Percentiles rank a stretch among this genome's conserved stretches.
Conservation (phyloP, 2,113 vertebrate species). For the Stigmatopora nigra region DNA sequence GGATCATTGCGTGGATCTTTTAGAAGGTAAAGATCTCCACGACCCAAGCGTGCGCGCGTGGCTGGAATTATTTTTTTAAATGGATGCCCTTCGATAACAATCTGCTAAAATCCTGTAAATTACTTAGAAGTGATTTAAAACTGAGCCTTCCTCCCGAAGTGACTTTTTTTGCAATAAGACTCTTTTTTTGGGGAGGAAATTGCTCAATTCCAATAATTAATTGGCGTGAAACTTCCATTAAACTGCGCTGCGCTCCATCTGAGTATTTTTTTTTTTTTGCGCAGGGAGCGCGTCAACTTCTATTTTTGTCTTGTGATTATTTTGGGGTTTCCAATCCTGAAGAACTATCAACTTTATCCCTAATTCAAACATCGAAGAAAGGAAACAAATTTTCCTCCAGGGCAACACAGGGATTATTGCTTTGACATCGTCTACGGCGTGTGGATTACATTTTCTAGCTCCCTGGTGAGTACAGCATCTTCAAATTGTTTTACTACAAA, state of each 20-base stretch:
- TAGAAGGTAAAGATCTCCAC: conserved; percentile 60
- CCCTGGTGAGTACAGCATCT: conserved; percentile 56
- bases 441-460: conserved; percentile 57
- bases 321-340: conserved; percentile 27
- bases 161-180: conserved; percentile 71
- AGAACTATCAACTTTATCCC: conserved; percentile 29
- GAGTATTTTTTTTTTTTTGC: conserved; percentile 19
- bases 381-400: conserved; percentile 39
- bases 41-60: conserved; percentile 39
- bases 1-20: conserved; percentile 61
- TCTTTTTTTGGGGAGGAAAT: conserved; percentile 54
- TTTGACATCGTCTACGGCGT: conserved; percentile 52
- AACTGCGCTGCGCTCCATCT: conserved; percentile 28
- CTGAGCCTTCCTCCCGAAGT: conserved; percentile 13
- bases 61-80: conserved; percentile 5
- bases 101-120: neutral
- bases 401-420: conserved; percentile 58
- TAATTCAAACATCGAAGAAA: conserved; percentile 25
- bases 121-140: neutral
- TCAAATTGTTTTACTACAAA: neutral
- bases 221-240: conserved; percentile 68
- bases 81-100: neutral
- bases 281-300: conserved; percentile 41
- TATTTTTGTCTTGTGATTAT: neutral
- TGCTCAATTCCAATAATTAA: conserved; percentile 50